Percentiles rank a stretch among this genome's conserved stretches.
Conservation (phyloP, 2,888 invertebrate genomes). For the Andrena chrysosceles region DNA sequence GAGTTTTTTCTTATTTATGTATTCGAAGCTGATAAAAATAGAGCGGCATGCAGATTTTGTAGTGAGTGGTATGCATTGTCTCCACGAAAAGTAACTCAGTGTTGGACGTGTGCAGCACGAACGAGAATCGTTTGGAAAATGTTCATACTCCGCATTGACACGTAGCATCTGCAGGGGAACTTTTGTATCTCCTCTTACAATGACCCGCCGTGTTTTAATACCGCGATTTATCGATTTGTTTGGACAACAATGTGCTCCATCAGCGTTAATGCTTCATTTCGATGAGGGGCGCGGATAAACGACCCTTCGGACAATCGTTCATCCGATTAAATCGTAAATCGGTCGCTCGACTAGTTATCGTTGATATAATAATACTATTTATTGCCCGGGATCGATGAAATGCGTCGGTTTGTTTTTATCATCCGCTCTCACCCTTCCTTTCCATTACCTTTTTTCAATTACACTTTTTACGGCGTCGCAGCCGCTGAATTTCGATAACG, state of each 20-base stretch:
- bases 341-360: background rate
- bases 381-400: constrained; percentile 7
- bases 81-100: no score
- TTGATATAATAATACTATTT: constrained; percentile 29
- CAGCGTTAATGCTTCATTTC: constrained; percentile 8
- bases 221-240: constrained; percentile 13
- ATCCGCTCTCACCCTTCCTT: background rate
- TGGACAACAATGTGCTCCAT: background rate
- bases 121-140: no score
- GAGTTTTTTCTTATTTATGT: no score
- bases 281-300: background rate
- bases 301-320: constrained; percentile 19
- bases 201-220: background rate
- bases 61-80: no score
- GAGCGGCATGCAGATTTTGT: no score
- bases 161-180: background rate
- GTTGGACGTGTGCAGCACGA: no score
- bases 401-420: constrained; percentile 5
- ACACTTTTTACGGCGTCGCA: constrained; percentile 20
- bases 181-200: background rate
- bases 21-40: no score
- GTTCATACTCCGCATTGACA: background rate
- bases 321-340: constrained; percentile 36
- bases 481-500: constrained; percentile 10
- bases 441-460: constrained; percentile 25